A percentile compares a stretch with the other conserved stretches of the same genome.
Conservation (phyloP, 2,888 invertebrate genomes). For the Tinea pellionella region DNA sequence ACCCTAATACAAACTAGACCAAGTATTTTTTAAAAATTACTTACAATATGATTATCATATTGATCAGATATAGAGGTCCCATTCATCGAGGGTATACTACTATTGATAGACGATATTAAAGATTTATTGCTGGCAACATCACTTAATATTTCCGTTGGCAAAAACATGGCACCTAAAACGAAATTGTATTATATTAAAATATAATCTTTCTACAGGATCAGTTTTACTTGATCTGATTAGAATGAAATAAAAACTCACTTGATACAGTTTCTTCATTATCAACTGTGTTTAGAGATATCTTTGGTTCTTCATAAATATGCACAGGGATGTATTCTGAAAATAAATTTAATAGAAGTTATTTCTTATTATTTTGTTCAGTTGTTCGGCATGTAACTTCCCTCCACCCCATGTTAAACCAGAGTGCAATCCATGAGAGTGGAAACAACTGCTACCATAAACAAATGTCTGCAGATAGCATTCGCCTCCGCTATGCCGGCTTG, state of each 20-base stretch:
- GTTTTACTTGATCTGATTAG: too few relatives aligned
- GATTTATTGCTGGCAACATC: constrained; percentile 58
- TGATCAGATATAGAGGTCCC: constrained; percentile 45
- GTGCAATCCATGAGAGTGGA: too few relatives aligned
- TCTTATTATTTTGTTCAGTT: too few relatives aligned
- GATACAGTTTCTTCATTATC: constrained; percentile 52
- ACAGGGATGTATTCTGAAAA: constrained; percentile 50
- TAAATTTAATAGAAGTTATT: constrained; percentile 14
- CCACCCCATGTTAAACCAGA: too few relatives aligned
- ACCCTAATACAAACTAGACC: too few relatives aligned
- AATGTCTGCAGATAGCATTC: too few relatives aligned
- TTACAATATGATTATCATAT: constrained; percentile 34
- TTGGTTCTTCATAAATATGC: constrained; percentile 54
- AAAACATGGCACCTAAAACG: constrained; percentile 45
- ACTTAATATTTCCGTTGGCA: constrained; percentile 45
- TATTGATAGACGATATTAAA: constrained; percentile 25
- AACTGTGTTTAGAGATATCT: constrained; percentile 47
- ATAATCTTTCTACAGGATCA: neutral
- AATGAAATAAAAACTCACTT: constrained; percentile 33
- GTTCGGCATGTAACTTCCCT: too few relatives aligned
- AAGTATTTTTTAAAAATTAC: neutral
- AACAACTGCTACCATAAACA: too few relatives aligned
- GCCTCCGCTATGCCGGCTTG: too few relatives aligned
- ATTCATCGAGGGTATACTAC: constrained; percentile 46
- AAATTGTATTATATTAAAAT: constrained; percentile 15